A percentile compares a stretch with the other conserved stretches of the same genome.
Evolutionary conservation across 2,797 vertebrate species (phyloP).

Genomic region (Loriculus beryllinus): DNA sequence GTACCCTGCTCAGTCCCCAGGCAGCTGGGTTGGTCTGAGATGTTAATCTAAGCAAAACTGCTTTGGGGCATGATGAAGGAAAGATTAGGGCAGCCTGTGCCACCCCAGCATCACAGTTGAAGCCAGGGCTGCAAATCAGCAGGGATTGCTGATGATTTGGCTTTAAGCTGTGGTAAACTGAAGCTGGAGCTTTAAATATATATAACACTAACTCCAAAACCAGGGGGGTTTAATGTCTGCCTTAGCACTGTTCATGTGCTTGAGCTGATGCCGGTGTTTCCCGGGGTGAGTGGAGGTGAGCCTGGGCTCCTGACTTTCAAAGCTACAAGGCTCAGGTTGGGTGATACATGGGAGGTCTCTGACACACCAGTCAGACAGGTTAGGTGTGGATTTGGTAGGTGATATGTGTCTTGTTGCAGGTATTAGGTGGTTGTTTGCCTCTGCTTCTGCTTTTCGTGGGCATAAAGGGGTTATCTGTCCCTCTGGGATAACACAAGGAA

Average conservation of each 20-base stretch:
- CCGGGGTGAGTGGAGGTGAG: neutral
- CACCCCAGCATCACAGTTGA: fast-evolving
- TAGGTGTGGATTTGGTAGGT: neutral
- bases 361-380: neutral
- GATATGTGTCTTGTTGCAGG: neutral
- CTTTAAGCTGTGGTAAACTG: neutral
- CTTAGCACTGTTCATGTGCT: neutral
- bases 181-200: neutral
- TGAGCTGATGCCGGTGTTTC: neutral
- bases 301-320: neutral
- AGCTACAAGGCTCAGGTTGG: neutral
- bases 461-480: neutral
- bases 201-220: neutral
- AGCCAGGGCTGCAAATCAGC: neutral
- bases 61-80: neutral
- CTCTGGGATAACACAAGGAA: neutral
- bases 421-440: neutral
- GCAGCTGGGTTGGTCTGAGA: neutral
- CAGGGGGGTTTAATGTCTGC: neutral
- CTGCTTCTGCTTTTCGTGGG: neutral
- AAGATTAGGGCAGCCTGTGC: neutral
- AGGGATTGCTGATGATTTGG: neutral
- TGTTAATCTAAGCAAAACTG: neutral
- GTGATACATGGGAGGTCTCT: neutral
- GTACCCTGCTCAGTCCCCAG: neutral